Evolutionary conservation across 2,797 vertebrate genomes (phyloP).

Genomic region (Halcyon chelicuti): DNA sequence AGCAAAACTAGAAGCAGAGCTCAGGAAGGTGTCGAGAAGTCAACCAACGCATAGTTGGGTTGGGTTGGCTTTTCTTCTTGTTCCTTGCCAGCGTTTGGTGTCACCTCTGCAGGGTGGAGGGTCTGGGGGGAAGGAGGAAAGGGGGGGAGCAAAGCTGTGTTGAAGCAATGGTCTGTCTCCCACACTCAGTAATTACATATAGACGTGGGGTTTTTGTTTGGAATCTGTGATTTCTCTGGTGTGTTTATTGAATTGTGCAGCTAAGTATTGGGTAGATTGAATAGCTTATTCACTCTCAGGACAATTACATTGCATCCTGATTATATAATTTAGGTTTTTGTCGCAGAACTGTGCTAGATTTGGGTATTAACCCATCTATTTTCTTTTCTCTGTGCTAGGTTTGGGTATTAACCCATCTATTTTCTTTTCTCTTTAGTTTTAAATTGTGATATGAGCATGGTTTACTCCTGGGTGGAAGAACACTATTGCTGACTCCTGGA

Average conservation of each 20-base stretch:
- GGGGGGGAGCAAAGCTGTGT: rapidly evolving
- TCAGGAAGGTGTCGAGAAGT: neutral
- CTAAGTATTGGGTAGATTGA: neutral
- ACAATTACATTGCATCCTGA: neutral
- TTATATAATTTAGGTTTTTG: neutral
- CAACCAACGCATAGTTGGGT: neutral
- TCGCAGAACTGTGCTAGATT: neutral
- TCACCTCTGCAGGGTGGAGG: neutral
- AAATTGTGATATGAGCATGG: rapidly evolving
- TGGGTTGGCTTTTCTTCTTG: neutral
- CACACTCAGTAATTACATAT: neutral
- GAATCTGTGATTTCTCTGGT: neutral
- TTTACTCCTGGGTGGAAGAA: neutral
- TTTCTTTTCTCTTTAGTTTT: rapidly evolving
- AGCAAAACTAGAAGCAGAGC: neutral
- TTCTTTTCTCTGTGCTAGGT: neutral
- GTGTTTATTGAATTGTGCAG: neutral
- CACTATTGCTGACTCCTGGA: neutral
- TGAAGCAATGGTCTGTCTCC: neutral
- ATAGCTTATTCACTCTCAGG: neutral
- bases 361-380: neutral
- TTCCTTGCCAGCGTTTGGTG: neutral
- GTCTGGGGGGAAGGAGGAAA: neutral
- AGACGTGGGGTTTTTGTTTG: neutral
- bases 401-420: neutral